These are phyloP conservation scores for Diacarnus erythraeanus DNA, from an alignment of 37 sponge, comb jelly and placozoan genomes.

Conservation along the genomic window DNA sequence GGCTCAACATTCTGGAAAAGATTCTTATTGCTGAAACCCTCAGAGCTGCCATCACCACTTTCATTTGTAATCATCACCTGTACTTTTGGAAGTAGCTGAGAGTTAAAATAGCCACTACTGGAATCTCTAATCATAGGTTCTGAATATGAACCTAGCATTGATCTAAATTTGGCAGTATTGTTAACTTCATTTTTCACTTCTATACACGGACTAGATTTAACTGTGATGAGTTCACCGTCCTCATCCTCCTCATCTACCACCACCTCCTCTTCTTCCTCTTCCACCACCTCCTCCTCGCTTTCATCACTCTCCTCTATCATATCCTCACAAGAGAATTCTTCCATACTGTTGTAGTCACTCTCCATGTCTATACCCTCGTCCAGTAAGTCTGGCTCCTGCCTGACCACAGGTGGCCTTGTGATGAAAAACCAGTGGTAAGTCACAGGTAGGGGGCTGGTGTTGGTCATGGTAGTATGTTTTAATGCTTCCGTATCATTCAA, in stretches of 20 bases:
- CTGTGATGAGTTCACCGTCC: constrained; percentile 4
- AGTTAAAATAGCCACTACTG: background rate
- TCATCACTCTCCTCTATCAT: constrained; percentile 16
- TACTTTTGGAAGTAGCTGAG: background rate
- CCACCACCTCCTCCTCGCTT: constrained; percentile 11
- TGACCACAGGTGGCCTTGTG: constrained; percentile 52
- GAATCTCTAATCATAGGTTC: no score
- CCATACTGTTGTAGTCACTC: constrained; percentile 53
- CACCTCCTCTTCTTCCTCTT: constrained; percentile 14
- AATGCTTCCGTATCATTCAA: constrained; percentile 95
- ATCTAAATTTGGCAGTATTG: no score
- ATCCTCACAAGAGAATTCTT: background rate
- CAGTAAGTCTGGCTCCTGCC: constrained; percentile 36
- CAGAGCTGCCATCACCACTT: background rate
- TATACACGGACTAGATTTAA: background rate
- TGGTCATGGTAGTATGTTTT: constrained; percentile 70
- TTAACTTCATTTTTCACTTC: background rate
- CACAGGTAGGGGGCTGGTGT: constrained; percentile 84
- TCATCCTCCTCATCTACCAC: background rate
- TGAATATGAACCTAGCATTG: background rate
- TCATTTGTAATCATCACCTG: background rate
- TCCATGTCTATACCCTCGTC: constrained; percentile 81
- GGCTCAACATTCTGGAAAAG: background rate
- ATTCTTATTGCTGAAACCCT: background rate
- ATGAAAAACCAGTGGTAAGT: constrained; percentile 90